Evolutionary conservation across 2,113 vertebrate species (phyloP).

Genomic region (Aptenodytes patagonicus): DNA sequence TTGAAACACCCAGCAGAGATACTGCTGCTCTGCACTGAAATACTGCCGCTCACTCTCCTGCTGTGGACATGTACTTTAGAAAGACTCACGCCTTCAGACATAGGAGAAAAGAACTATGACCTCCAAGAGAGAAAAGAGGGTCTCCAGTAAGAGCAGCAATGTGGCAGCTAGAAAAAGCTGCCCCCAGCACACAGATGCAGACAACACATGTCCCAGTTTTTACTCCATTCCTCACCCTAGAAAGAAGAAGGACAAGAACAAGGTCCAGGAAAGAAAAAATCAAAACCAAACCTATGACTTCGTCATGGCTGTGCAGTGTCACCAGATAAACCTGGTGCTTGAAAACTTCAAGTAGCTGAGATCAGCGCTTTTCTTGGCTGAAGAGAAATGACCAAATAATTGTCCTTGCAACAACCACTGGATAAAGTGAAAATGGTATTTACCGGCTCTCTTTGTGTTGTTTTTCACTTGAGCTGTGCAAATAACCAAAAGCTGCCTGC

Average conservation of each 20-base stretch:
- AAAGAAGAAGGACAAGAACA: neutral
- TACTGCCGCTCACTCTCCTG: accelerated
- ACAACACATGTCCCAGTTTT: neutral
- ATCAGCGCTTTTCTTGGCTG: neutral
- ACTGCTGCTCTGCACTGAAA: neutral
- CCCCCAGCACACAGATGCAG: neutral
- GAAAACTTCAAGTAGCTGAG: neutral
- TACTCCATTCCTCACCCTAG: neutral
- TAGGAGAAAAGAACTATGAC: neutral
- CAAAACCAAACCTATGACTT: neutral
- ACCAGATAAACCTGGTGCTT: neutral
- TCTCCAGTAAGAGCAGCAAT: neutral
- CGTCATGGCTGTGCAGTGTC: accelerated
- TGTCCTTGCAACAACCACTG: neutral
- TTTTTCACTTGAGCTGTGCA: neutral
- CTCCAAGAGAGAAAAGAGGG: neutral
- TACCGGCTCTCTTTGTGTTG: neutral
- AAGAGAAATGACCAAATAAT: neutral
- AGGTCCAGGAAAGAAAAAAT: neutral
- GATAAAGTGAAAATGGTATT: neutral
- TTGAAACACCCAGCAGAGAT: neutral
- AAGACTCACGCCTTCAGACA: neutral
- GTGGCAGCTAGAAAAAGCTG: neutral
- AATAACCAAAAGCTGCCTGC: neutral
- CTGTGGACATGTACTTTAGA: neutral